phyloP scores from a whole-genome alignment of 2,113 vertebrate genomes.

The Sturnus vulgaris region DNA sequence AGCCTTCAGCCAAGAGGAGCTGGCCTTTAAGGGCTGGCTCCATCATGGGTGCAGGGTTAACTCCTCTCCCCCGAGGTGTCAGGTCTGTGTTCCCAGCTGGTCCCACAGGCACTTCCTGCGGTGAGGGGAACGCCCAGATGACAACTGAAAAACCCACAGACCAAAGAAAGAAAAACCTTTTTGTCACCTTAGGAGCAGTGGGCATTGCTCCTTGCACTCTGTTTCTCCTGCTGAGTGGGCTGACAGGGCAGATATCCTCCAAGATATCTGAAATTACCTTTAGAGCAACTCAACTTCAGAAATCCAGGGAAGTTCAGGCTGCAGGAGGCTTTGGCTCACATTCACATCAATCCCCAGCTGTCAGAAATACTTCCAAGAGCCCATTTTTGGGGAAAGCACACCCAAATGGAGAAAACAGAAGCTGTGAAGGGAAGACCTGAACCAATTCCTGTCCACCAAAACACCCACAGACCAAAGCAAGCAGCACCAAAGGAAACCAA shows the following conservation, averaged over 20 bases:
- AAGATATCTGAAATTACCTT: not conserved
- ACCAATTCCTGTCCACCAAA: not conserved
- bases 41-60: not conserved
- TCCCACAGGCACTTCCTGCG: not conserved
- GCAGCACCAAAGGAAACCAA: not conserved
- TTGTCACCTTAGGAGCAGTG: not conserved
- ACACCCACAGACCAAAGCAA: not conserved
- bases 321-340: not conserved
- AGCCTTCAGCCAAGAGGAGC: fast-evolving
- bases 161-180: not conserved
- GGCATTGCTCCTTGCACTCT: not conserved
- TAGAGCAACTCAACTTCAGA: not conserved
- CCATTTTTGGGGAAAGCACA: not conserved
- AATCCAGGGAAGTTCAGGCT: not conserved
- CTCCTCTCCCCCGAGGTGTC: not conserved
- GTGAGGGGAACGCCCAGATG: fast-evolving
- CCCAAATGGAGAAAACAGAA: not conserved
- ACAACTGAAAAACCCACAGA: not conserved
- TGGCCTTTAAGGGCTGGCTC: not conserved
- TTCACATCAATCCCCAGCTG: not conserved
- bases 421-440: not conserved
- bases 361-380: not conserved
- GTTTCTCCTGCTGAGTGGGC: not conserved
- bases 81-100: not conserved
- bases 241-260: not conserved